Base-by-base conservation (phyloP, 1,140 invertebrate genomes). In the Episyrphus balteatus region DNA sequence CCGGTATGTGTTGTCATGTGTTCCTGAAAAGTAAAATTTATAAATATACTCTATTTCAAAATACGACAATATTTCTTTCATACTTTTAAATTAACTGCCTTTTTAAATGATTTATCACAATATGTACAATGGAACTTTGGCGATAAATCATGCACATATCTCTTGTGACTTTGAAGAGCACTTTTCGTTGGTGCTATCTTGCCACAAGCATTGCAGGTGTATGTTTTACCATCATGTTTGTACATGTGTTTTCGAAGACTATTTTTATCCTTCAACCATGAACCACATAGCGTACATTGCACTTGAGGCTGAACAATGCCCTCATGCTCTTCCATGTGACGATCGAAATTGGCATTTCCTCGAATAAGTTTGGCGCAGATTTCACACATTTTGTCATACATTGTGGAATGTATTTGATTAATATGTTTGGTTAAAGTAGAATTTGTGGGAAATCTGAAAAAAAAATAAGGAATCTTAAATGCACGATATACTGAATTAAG, bases 1-100 rank as follows among this genome's bases (percentile, higher is more conserved):
- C 66, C 66, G 1, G 61, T 64, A 15, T 68, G 66, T 17, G 49
- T 54, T 15, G 66, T 51, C 59, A 68, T 64, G 51, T 68, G 66
- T 46, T 68, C 66, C 50, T 55, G 39, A 15, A 48, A 42, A 26
- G 34, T 12, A 7, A 13, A 31, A n/a, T 5, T 26, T 26, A 26
- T 26, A 26, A 26, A n/a, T n/a, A n/a, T n/a, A 26, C 21, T 26
- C 21, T 5, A 26, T 26, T 26, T 26, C 8, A 3, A 26, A 26
- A 26, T 7, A 13, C 39, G 3, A 26, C n/a, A n/a, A n/a, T n/a
- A 26, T 26, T 26, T 26, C 8, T 26, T 3, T 26, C 19, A 5
- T 43, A 48, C 47, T n/a, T 33, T 48, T 26, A 48, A 37, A 10
- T 40, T 33, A 19, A 36, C 39, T 3, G 37, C 13, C 8, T 48